phyloP scores from a whole-genome alignment of 2,797 vertebrate species.

The Sebastiscus albofasciatus region DNA sequence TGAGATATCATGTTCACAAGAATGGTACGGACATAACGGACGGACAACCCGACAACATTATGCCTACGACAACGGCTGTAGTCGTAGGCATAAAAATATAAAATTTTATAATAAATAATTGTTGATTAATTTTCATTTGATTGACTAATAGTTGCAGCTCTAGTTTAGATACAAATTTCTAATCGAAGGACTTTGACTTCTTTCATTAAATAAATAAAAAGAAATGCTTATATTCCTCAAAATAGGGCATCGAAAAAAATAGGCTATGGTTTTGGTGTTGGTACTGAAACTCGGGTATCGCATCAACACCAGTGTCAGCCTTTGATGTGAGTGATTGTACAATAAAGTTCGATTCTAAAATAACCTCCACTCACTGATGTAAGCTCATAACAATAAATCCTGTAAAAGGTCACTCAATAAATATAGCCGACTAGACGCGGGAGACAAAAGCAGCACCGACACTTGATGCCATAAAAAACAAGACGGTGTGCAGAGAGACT shows the following conservation, averaged over 20 bases:
- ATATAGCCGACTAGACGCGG: not conserved
- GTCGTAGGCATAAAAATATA: too few relatives aligned
- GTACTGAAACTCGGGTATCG: not conserved
- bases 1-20: too few relatives aligned
- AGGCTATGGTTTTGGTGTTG: not conserved
- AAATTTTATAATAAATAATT: too few relatives aligned
- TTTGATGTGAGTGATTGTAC: not conserved
- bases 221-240: not conserved
- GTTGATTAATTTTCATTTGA: not conserved
- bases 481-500: not conserved
- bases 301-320: not conserved
- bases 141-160: not conserved
- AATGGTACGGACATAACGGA: too few relatives aligned
- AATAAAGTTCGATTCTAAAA: not conserved
- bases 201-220: not conserved
- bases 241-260: not conserved
- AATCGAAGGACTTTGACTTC: not conserved
- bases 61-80: too few relatives aligned
- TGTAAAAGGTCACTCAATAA: not conserved
- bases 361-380: not conserved
- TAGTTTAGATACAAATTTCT: not conserved
- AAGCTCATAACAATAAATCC: not conserved
- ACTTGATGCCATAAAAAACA: not conserved
- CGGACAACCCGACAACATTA: too few relatives aligned
- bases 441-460: not conserved